A percentile compares a stretch with the other conserved stretches of the same genome.
phyloP scores from a whole-genome alignment of 2,888 invertebrate genomes.

The Saturnia japonica region DNA sequence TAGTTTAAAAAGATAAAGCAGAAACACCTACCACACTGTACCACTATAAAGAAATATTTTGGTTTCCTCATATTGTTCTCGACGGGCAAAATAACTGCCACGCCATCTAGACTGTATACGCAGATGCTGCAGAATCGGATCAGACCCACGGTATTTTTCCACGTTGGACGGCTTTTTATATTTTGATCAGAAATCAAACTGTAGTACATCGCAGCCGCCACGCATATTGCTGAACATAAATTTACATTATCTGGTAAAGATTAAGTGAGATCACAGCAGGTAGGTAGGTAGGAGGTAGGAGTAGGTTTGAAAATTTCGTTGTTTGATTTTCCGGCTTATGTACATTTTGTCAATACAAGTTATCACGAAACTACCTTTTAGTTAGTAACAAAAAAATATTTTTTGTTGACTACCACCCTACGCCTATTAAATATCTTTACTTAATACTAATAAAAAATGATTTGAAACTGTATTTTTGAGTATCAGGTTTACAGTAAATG shows the following conservation, averaged over 20 bases:
- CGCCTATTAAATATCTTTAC: too few relatives aligned
- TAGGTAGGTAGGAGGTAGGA: too few relatives aligned
- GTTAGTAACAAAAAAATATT: too few relatives aligned
- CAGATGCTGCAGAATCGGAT: constrained; percentile 74
- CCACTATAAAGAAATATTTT: constrained; percentile 40
- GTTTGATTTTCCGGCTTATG: too few relatives aligned
- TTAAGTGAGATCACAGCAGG: neutral
- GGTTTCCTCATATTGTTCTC: constrained; percentile 63
- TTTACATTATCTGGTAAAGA: neutral
- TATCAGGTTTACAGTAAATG: neutral
- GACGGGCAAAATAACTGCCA: constrained; percentile 48
- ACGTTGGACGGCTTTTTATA: constrained; percentile 43
- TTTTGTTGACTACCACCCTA: too few relatives aligned
- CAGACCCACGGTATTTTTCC: constrained; percentile 50
- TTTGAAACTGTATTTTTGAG: too few relatives aligned
- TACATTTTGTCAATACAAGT: too few relatives aligned
- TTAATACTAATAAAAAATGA: too few relatives aligned
- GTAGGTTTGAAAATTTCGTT: too few relatives aligned
- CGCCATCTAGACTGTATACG: constrained; percentile 75
- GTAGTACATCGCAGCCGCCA: constrained; percentile 49
- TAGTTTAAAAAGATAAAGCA: too few relatives aligned
- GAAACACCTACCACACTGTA: constrained; percentile 36
- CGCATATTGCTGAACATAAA: constrained; percentile 44
- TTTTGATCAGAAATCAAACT: constrained; percentile 35
- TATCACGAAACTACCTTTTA: too few relatives aligned